These are phyloP conservation scores for Limnothrissa miodon DNA, from an alignment of 2,113 vertebrate species.

Conservation along the genomic window DNA sequence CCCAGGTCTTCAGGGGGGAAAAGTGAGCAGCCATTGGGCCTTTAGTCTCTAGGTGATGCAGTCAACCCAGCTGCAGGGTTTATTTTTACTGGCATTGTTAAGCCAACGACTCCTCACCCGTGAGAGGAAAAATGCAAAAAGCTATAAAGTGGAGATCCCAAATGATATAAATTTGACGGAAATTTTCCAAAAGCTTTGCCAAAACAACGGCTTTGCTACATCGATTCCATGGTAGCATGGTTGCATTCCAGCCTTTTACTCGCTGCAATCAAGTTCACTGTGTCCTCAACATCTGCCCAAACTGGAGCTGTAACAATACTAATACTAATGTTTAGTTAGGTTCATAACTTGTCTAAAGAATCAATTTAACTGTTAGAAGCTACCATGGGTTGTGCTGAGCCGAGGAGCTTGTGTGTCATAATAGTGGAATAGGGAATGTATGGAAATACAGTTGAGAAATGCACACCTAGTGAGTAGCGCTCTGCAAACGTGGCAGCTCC, in stretches of 20 bases:
- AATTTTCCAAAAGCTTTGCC: constrained; percentile 44
- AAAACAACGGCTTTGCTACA: constrained; percentile 1
- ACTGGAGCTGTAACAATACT: neutral
- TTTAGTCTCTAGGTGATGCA: neutral
- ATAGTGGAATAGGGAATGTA: neutral
- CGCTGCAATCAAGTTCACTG: neutral
- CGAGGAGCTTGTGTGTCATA: neutral
- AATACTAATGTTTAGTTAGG: neutral
- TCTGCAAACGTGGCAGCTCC: neutral
- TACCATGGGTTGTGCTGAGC: neutral
- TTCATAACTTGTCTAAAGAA: neutral
- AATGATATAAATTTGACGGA: constrained; percentile 18
- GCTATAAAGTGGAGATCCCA: neutral
- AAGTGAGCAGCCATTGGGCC: neutral
- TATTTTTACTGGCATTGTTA: neutral
- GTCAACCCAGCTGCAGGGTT: neutral
- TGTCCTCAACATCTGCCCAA: neutral
- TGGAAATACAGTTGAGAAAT: neutral
- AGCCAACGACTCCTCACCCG: neutral
- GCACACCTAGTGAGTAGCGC: neutral
- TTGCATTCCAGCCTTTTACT: neutral
- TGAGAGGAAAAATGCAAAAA: neutral
- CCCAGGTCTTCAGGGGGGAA: neutral
- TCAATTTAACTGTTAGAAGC: neutral
- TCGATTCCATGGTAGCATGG: neutral